Percentiles rank a stretch among this genome's conserved stretches.
phyloP scores from a whole-genome alignment of 2,797 vertebrate genomes.

The Spheniscus humboldti region DNA sequence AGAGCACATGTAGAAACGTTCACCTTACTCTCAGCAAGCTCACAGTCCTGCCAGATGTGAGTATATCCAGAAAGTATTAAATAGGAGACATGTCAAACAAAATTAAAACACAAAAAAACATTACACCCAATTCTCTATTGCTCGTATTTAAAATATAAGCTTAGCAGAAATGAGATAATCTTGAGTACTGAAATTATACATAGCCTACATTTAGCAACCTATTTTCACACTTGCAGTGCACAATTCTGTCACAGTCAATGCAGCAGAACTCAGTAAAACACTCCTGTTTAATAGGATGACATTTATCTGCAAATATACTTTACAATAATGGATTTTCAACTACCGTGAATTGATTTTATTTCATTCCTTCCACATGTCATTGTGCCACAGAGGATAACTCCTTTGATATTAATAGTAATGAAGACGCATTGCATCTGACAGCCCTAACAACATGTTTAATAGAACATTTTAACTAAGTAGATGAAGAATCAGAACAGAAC shows the following conservation, averaged over 20 bases:
- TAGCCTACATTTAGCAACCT: not conserved
- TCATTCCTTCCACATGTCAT: constrained; percentile 26
- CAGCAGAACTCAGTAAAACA: not conserved
- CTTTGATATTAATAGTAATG: constrained; percentile 48
- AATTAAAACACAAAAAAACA: not conserved
- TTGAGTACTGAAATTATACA: not conserved
- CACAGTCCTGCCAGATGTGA: not conserved
- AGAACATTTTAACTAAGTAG: constrained; percentile 32
- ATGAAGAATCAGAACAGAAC: constrained; percentile 4
- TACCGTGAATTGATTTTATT: constrained; percentile 31
- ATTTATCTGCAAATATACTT: constrained; percentile 21
- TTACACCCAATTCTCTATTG: not conserved
- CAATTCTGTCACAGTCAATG: not conserved
- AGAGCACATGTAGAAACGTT: not conserved
- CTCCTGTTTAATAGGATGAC: not conserved
- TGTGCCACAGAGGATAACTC: constrained; percentile 19
- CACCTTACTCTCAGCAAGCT: not conserved
- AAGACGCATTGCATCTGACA: constrained; percentile 49
- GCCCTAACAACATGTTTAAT: constrained; percentile 52
- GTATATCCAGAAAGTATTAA: not conserved
- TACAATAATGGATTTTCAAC: not conserved
- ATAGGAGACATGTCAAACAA: not conserved
- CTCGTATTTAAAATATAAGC: not conserved
- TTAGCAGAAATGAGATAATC: not conserved
- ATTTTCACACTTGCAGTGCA: not conserved